These are phyloP conservation scores for Coenonympha arcania DNA, from an alignment of 2,888 invertebrate genomes.

Conservation along the genomic window DNA sequence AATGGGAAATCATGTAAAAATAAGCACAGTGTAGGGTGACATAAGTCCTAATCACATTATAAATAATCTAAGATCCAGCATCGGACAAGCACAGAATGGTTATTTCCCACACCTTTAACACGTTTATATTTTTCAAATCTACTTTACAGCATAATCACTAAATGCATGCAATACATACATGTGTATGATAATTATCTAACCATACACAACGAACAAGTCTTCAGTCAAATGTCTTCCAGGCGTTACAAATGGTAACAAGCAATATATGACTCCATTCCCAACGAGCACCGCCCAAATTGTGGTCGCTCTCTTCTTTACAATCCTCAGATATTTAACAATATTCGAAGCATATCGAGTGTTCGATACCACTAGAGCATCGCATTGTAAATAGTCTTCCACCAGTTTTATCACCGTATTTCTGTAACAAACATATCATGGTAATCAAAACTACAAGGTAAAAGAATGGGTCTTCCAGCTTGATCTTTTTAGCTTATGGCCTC, in stretches of 20 bases:
- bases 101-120: too few species aligned
- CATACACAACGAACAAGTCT: constrained; percentile 37
- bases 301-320: constrained; percentile 28
- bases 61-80: too few species aligned
- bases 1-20: too few species aligned
- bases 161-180: too few species aligned
- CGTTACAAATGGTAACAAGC: constrained; percentile 30
- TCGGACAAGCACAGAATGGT: too few species aligned
- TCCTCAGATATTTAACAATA: constrained; percentile 33
- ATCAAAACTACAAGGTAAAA: too few species aligned
- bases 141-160: too few species aligned
- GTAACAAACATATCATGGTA: constrained; percentile 10
- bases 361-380: constrained; percentile 32
- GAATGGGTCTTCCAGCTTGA: too few species aligned
- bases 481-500: too few species aligned
- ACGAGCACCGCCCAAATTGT: constrained; percentile 9
- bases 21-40: too few species aligned
- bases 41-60: too few species aligned
- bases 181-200: constrained; percentile 27
- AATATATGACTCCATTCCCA: constrained; percentile 3
- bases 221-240: constrained; percentile 45
- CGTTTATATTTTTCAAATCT: too few species aligned
- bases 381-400: constrained; percentile 34
- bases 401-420: constrained; percentile 37
- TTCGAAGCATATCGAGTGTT: constrained; percentile 40